These are phyloP conservation scores for Heliconius sara DNA, from an alignment of 2,888 invertebrate genomes.

Conservation along the genomic window DNA sequence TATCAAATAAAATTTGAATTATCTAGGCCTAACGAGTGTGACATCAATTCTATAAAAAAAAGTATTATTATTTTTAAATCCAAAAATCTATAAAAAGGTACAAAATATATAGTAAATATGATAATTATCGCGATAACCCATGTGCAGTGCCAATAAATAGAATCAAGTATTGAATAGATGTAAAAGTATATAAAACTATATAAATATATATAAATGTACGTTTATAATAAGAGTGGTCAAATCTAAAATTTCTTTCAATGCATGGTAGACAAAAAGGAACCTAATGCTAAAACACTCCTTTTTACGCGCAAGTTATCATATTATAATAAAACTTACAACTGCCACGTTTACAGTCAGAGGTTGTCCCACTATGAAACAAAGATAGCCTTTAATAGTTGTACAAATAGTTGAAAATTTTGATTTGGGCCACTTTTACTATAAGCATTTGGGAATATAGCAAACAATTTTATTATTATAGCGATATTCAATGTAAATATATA, in stretches of 20 bases:
- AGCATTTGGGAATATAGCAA: background rate
- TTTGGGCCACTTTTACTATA: background rate
- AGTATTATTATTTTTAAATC: background rate
- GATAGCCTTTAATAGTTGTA: too few relatives aligned
- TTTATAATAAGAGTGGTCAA: background rate
- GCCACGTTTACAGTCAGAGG: too few relatives aligned
- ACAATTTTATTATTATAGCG: conserved; percentile 36
- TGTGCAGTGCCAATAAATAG: conserved; percentile 55
- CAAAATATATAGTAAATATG: background rate
- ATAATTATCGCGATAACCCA: conserved; percentile 18
- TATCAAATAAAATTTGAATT: background rate
- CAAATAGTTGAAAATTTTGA: background rate
- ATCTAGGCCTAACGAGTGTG: background rate
- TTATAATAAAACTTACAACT: too few relatives aligned
- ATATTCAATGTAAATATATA: conserved; percentile 8
- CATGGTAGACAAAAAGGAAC: too few relatives aligned
- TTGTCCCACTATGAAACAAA: too few relatives aligned
- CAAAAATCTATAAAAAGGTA: background rate
- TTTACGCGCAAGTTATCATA: too few relatives aligned
- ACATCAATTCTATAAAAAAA: background rate
- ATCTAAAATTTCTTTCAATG: background rate
- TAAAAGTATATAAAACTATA: background rate
- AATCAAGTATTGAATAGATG: background rate
- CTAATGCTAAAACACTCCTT: too few relatives aligned
- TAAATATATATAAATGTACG: background rate